A percentile compares a stretch with the other conserved stretches of the same genome.
Conservation (phyloP, 1,140 invertebrate genomes). For the Drosophila sp. region DNA sequence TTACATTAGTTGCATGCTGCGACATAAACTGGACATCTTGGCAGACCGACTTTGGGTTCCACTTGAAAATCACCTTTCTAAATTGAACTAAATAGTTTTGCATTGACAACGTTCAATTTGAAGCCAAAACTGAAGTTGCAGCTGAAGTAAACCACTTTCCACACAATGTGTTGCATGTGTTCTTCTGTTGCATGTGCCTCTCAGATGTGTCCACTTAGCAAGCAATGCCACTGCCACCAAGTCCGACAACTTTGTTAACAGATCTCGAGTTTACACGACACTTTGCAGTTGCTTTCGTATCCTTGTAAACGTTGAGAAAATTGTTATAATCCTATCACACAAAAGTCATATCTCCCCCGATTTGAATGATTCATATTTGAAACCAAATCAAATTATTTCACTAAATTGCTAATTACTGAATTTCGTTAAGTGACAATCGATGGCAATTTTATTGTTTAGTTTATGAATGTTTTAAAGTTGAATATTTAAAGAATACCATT, state of each 20-base stretch:
- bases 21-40: conserved; percentile 33
- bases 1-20: conserved; percentile 3
- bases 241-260: conserved; percentile 22
- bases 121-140: background rate
- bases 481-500: too few relatives aligned
- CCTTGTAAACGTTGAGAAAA: conserved; percentile 31
- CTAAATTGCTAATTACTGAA: too few relatives aligned
- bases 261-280: conserved; percentile 17
- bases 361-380: too few relatives aligned
- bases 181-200: background rate
- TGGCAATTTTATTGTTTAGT: too few relatives aligned
- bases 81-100: conserved; percentile 80
- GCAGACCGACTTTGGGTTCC: conserved; percentile 50
- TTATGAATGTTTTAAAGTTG: too few relatives aligned
- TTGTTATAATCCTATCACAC: background rate
- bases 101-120: conserved; percentile 40
- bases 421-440: too few relatives aligned
- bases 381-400: too few relatives aligned
- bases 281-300: conserved; percentile 22
- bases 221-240: conserved; percentile 12
- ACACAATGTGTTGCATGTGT: conserved; percentile 10
- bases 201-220: conserved; percentile 14
- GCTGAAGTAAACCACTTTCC: conserved; percentile 61
- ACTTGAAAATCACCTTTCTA: conserved; percentile 80
- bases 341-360: too few relatives aligned